Evolutionary conservation across 2,113 vertebrate species (phyloP).

Genomic region (Anoplopoma fimbria): DNA sequence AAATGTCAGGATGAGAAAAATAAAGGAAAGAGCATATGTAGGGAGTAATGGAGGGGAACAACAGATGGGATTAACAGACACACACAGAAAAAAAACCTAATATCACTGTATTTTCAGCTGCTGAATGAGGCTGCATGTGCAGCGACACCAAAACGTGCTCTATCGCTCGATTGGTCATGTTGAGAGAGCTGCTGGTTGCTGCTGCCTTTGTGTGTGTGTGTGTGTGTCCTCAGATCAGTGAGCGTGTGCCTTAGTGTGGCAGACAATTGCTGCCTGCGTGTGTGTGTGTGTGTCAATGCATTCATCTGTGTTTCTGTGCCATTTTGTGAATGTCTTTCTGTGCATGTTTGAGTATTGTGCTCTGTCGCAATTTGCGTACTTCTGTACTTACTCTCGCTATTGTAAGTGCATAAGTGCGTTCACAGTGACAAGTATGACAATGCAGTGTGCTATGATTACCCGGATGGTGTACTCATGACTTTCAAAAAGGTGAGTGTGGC

Average conservation of each 20-base stretch:
- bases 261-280: background rate
- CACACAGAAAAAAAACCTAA: conserved; percentile 5
- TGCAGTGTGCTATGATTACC: background rate
- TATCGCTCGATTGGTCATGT: conserved; percentile 16
- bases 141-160: background rate
- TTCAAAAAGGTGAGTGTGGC: background rate
- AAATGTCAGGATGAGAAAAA: conserved; percentile 74
- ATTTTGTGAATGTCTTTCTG: background rate
- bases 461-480: background rate
- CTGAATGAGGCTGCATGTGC: background rate
- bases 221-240: background rate
- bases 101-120: conserved; percentile 26
- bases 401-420: background rate
- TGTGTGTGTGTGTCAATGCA: background rate
- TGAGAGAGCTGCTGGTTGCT: background rate
- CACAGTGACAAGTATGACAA: background rate
- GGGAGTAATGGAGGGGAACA: conserved; percentile 64
- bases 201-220: background rate
- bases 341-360: background rate
- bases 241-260: conserved; percentile 17
- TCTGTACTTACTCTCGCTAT: background rate
- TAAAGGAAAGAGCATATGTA: conserved; percentile 65
- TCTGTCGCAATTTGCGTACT: background rate
- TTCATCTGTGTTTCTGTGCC: background rate
- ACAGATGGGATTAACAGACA: conserved; percentile 53